Percentiles rank a stretch among this genome's conserved stretches.
Evolutionary conservation across 2,888 invertebrate species (phyloP).

Genomic region (Hypomecis punctinalis): DNA sequence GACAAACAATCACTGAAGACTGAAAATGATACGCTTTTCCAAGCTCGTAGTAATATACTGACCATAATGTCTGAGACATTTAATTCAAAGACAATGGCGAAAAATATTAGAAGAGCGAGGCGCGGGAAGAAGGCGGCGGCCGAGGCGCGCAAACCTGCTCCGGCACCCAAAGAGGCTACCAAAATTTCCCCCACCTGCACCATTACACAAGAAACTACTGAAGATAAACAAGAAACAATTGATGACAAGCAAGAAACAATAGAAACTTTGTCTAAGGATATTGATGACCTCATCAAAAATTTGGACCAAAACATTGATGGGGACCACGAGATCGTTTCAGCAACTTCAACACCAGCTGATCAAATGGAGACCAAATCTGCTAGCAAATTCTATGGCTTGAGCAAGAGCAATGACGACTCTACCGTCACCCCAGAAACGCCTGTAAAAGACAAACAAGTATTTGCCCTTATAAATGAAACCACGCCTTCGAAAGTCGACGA

Average conservation of each 20-base stretch:
- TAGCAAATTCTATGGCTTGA: slow-evolving; percentile 70
- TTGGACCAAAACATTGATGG: slow-evolving; percentile 75
- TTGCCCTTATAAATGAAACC: slow-evolving; percentile 60
- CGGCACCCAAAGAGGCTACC: slow-evolving; percentile 44
- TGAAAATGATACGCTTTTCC: slow-evolving; percentile 84
- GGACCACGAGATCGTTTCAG: slow-evolving; percentile 62
- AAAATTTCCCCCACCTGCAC: slow-evolving; percentile 50
- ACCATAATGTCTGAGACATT: slow-evolving; percentile 84
- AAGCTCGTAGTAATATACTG: slow-evolving; percentile 81
- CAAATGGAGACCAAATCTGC: slow-evolving; percentile 68
- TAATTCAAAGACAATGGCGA: slow-evolving; percentile 79
- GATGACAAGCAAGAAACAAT: slow-evolving; percentile 75
- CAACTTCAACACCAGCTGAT: slow-evolving; percentile 46
- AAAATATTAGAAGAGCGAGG: slow-evolving; percentile 79
- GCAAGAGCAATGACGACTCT: slow-evolving; percentile 69
- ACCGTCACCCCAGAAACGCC: slow-evolving; percentile 68
- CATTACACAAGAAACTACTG: slow-evolving; percentile 47
- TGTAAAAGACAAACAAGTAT: slow-evolving; percentile 69
- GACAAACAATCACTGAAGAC: slow-evolving; percentile 86
- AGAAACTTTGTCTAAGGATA: slow-evolving; percentile 77
- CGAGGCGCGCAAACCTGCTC: slow-evolving; percentile 53
- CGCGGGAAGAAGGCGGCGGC: slow-evolving; percentile 76
- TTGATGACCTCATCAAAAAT: slow-evolving; percentile 77
- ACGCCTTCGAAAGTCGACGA: slow-evolving; percentile 77
- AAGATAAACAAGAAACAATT: slow-evolving; percentile 63